Evolutionary conservation across 2,113 vertebrate genomes (phyloP).

Genomic region (Anolis carolinensis): DNA sequence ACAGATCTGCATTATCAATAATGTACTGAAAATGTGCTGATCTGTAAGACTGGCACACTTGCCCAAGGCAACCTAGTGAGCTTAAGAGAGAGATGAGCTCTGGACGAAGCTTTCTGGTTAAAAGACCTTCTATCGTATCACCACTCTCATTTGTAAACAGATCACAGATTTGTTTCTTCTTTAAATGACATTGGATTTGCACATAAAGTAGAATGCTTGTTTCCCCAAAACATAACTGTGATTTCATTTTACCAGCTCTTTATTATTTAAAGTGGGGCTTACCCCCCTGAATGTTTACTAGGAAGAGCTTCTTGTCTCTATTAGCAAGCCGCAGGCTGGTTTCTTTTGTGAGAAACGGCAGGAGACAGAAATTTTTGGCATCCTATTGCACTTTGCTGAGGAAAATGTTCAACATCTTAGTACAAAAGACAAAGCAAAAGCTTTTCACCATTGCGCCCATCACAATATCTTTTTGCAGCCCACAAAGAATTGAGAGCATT

Average conservation of each 20-base stretch:
- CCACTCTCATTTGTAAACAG: slow-evolving; percentile 45
- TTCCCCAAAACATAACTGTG: slow-evolving; percentile 59
- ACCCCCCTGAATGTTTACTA: slow-evolving; percentile 57
- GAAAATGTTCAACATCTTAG: slow-evolving; percentile 73
- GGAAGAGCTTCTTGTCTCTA: slow-evolving; percentile 71
- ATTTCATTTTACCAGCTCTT: slow-evolving; percentile 68
- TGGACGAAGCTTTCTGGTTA: background rate
- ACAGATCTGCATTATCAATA: background rate
- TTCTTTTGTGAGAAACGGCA: slow-evolving; percentile 75
- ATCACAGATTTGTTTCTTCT: slow-evolving; percentile 42
- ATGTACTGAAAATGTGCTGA: background rate
- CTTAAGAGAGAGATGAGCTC: background rate
- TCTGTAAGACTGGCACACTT: background rate
- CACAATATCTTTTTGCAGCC: slow-evolving; percentile 71
- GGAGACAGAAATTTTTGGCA: slow-evolving; percentile 79
- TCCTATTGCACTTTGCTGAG: slow-evolving; percentile 72
- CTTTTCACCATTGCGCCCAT: slow-evolving; percentile 64
- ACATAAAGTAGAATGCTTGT: slow-evolving; percentile 58
- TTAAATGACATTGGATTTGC: slow-evolving; percentile 52
- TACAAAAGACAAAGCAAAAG: slow-evolving; percentile 70
- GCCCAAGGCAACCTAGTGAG: background rate
- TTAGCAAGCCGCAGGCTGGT: slow-evolving; percentile 66
- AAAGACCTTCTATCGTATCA: background rate
- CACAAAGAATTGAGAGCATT: slow-evolving; percentile 64
- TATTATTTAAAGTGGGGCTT: slow-evolving; percentile 71